Conservation (phyloP, 2,888 invertebrate species). For the Cheilosia grossa region DNA sequence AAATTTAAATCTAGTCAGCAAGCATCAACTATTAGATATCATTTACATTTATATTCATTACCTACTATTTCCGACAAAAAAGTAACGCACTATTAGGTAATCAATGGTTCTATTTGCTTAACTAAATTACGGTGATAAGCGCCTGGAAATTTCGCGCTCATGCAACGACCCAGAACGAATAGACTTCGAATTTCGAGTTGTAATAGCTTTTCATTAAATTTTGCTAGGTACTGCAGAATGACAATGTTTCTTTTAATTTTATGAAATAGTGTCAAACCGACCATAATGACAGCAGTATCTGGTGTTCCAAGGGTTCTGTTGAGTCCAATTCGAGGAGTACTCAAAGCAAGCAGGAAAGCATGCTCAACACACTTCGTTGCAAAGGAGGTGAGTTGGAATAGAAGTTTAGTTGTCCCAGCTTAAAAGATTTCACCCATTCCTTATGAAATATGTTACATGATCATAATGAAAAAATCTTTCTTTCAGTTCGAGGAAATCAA, state of each 20-base stretch:
- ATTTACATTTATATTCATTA: not conserved
- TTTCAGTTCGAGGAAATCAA: constrained; percentile 47
- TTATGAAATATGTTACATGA: not conserved
- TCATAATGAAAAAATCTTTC: not conserved
- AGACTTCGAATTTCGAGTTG: not conserved
- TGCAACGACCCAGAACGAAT: not conserved
- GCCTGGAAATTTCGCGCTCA: not conserved
- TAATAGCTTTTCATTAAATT: too few species aligned
- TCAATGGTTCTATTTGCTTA: not conserved
- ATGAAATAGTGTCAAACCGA: not conserved
- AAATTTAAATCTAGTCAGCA: not conserved
- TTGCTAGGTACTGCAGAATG: too few species aligned
- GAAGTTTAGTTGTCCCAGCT: not conserved
- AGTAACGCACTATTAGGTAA: constrained; percentile 11
- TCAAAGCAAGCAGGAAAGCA: constrained; percentile 4
- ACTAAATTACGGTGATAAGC: not conserved
- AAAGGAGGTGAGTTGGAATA: constrained; percentile 40
- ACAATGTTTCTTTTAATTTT: not conserved
- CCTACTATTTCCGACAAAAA: not conserved
- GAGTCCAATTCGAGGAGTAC: constrained; percentile 15
- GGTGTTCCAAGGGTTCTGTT: constrained; percentile 25
- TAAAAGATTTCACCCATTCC: not conserved
- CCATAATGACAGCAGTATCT: constrained; percentile 23
- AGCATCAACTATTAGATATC: not conserved
- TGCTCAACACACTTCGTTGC: constrained; percentile 26